These are phyloP conservation scores for Onchidella celtica DNA, from an alignment of 2,888 invertebrate species.

Conservation along the genomic window DNA sequence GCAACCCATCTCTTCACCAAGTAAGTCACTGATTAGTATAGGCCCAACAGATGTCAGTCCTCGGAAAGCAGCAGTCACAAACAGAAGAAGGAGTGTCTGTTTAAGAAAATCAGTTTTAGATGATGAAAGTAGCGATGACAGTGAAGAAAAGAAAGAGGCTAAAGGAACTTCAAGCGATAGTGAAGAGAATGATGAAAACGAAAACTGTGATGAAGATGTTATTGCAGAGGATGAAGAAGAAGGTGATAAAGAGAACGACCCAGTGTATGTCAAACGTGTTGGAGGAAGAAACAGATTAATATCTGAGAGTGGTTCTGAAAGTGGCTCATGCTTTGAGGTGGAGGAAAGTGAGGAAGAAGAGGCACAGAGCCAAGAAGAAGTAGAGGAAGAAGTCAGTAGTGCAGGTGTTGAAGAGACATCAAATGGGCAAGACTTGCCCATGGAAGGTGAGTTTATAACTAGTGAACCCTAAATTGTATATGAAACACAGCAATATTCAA, in stretches of 20 bases:
- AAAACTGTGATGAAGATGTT: background rate
- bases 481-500: no score
- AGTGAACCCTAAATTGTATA: no score
- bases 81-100: constrained; percentile 38
- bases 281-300: constrained; percentile 28
- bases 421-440: background rate
- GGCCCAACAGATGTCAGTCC: background rate
- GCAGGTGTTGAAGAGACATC: background rate
- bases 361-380: background rate
- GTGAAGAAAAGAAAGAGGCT: background rate
- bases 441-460: no score
- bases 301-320: constrained; percentile 31
- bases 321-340: constrained; percentile 28
- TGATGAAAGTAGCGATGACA: constrained; percentile 20
- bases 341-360: constrained; percentile 47
- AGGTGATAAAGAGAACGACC: constrained; percentile 41
- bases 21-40: background rate
- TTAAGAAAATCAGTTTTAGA: background rate
- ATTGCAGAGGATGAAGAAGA: constrained; percentile 38
- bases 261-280: background rate
- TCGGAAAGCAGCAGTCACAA: background rate
- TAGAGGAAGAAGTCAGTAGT: background rate
- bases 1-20: background rate
- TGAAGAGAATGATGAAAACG: background rate
- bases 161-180: background rate